Evolutionary conservation across 2,888 invertebrate species (phyloP), one percentile per base, ranked within the genome.

Genomic region (Callosobruchus maculatus): DNA sequence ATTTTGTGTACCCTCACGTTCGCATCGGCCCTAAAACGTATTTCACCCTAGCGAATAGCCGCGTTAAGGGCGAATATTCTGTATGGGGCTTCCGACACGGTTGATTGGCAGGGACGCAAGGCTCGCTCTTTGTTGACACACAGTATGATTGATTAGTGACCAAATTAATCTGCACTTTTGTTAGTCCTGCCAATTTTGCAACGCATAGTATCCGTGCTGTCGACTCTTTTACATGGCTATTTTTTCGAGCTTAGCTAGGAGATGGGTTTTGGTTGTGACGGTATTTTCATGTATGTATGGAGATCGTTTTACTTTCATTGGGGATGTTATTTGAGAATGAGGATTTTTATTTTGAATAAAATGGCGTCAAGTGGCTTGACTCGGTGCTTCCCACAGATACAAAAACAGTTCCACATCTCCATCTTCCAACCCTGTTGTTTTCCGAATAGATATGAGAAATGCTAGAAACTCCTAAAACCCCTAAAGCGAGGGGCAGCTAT

Each of bases 131-230:
- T 84, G 85, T 84, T 84, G 84, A 84, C 85, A 84, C 80, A 83
- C 75, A 78, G 80, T 80, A 83, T 85, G 85, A 85, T 85, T 84
- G 85, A 85, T 85, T 83, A 83, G 82, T 79, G 77, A 75, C 79
- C 81, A 83, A 83, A 84, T 84, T 84, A 84, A 84, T 84, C 82
- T 78, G 80, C 81, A 78, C 79, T 81, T 80, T 80, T 77, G 78
- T 78, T 77, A 72, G 76, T 78, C 73, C 73, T 77, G 74, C 68
- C 72, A 30, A 70, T 70, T 74, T 72, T 74, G 72, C 70, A 72
- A 74, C 5, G 49, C 49, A 49, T 49, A 49, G 13, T 49, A 49
- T 49, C 49, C 13, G 13, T 49, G 49, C 13, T 49, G 49, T 7
- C 49, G 49, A 18, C 13, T 7, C 13, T 49, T 49, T 49, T 49